Evolutionary conservation across 2,113 vertebrate genomes (phyloP).

Genomic region (Scolopax mira): DNA sequence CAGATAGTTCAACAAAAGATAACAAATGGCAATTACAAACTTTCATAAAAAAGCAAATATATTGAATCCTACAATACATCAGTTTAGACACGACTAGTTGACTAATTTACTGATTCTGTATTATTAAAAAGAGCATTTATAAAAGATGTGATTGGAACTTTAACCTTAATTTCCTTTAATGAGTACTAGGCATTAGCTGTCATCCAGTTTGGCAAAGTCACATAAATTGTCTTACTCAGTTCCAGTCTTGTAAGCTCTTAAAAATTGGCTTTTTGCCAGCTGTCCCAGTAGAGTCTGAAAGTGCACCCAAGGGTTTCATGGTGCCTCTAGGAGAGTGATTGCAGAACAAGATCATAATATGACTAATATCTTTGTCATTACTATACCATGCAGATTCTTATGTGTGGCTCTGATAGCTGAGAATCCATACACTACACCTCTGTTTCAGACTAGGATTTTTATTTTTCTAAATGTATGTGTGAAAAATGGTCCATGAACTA

Average conservation of each 20-base stretch:
- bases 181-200: not conserved
- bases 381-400: not conserved
- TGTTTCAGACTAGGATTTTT: not conserved
- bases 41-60: not conserved
- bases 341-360: not conserved
- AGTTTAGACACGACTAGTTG: not conserved
- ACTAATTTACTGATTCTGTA: not conserved
- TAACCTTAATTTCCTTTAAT: not conserved
- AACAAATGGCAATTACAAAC: constrained; percentile 26
- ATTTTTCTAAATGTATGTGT: not conserved
- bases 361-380: not conserved
- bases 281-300: not conserved
- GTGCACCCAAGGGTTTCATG: not conserved
- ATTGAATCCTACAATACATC: not conserved
- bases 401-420: not conserved
- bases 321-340: not conserved
- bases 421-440: no score
- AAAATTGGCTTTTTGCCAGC: not conserved
- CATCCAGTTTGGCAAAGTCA: not conserved
- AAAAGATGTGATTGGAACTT: not conserved
- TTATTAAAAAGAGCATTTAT: not conserved
- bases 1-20: not conserved
- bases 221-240: not conserved
- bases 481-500: not conserved
- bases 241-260: not conserved